These are phyloP conservation scores for Gymnoscopelus braueri DNA, from an alignment of 2,797 vertebrate species.

Conservation along the genomic window DNA sequence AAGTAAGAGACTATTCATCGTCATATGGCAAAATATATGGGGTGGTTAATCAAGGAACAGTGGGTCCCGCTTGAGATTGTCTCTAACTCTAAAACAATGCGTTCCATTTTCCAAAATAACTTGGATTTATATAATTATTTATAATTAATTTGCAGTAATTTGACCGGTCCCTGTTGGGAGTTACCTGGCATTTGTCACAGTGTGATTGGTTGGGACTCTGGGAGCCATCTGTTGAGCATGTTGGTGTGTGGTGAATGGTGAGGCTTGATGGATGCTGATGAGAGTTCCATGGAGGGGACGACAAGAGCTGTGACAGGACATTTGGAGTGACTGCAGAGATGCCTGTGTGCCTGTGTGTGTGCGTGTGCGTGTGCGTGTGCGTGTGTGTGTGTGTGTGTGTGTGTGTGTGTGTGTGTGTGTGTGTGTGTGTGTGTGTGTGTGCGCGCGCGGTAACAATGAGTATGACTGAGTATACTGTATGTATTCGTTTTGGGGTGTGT, in stretches of 20 bases:
- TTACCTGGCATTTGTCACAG: constrained; percentile 69
- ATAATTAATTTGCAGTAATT: constrained; percentile 1
- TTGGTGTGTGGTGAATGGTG: constrained; percentile 71
- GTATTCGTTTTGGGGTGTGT: constrained; percentile 22
- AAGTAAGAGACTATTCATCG: no score
- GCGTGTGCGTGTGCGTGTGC: background rate
- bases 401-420: background rate
- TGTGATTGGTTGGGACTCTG: constrained; percentile 36
- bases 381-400: background rate
- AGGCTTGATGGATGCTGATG: constrained; percentile 74
- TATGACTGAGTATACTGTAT: background rate
- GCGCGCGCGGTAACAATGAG: no score
- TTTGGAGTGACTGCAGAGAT: constrained; percentile 58
- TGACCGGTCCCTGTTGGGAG: constrained; percentile 63
- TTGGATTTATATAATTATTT: no score
- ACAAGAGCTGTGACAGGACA: constrained; percentile 61
- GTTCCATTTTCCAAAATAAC: no score
- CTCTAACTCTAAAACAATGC: no score
- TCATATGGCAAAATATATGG: no score
- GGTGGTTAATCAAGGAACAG: no score
- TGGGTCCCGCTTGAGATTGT: no score
- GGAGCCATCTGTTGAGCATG: constrained; percentile 69
- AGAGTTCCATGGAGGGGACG: constrained; percentile 67
- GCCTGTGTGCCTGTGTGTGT: constrained; percentile 4
- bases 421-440: no score